Base-by-base conservation (phyloP, 2,797 vertebrate species). In the Eospalax fontanierii region DNA sequence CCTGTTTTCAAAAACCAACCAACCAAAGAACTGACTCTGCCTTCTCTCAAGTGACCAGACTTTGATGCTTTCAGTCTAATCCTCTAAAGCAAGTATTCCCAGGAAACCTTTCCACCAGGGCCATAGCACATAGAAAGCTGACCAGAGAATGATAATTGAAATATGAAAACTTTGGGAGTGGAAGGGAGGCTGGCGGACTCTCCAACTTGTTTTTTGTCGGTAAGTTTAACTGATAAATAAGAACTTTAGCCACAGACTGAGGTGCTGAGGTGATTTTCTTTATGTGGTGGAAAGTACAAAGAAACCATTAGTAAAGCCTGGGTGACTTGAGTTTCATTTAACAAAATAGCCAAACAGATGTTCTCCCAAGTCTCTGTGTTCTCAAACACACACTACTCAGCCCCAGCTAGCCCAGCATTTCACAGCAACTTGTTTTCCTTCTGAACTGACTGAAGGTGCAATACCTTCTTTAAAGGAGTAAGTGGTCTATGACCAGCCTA, bases 281-380 rank as follows among this genome's bases (percentile, higher is more conserved):
- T 95, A 80, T 92, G 84, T 92, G 82, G 91, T 40, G 59, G 93
- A 88, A 97, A 94, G 93, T 91, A 91, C 89, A 90, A 94, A 93
- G 93, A 95, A 81, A 63, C 95, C 86, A 74, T 96, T 96, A 93
- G 95, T 54, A 50, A 96, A 94, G 87, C 87, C 84, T 94, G 89
- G 43, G 86, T 93, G 78, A 79, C 87, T 93, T 89, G 50, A 73
- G 66, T 93, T 97, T 96, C 91, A 59, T 84, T 88, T 95, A 96
- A 91, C 95, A 94, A 94, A 96, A 91, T 59, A 95, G 73, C 84
- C 95, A 91, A 91, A 96, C 95, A 95, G 95, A 79, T 95, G 95
- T 90, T 94, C 85, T 88, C 85, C 88, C 91, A 82, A 61, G 92
- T 83, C 87, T 91, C 91, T 30, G 40, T 74, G 80, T 97, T 89